Conservation (phyloP, 30 jellyfish, hydroid and myxozoan genomes). For the Turritopsis dohrnii region DNA sequence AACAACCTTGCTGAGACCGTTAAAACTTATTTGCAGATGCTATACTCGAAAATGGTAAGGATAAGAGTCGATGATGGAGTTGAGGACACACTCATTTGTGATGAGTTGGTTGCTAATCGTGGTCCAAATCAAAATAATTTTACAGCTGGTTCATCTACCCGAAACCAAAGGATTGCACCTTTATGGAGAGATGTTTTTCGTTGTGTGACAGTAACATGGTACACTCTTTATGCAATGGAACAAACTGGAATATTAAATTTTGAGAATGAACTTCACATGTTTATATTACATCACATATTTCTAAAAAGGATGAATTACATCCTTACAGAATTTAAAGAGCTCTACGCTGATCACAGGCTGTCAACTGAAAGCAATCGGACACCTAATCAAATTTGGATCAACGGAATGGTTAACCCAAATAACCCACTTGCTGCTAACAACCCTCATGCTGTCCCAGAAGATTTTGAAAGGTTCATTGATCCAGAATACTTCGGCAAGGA, state of each 20-base stretch:
- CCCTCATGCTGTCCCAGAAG: too few species aligned
- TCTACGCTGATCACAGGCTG: conserved; percentile 27
- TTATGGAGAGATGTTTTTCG: conserved; percentile 39
- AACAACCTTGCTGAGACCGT: conserved; percentile 42
- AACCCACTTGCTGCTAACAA: not conserved
- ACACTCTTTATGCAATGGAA: conserved; percentile 45
- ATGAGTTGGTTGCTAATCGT: conserved; percentile 27
- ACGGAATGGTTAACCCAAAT: conserved; percentile 24
- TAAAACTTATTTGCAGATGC: conserved; percentile 21
- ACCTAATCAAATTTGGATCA: conserved; percentile 35
- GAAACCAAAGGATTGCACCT: conserved; percentile 23
- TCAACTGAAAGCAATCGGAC: conserved; percentile 43
- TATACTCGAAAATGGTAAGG: conserved; percentile 18
- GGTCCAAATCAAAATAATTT: conserved; percentile 30
- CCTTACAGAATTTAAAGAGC: conserved; percentile 11
- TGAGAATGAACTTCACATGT: conserved; percentile 30
- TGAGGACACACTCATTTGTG: conserved; percentile 27
- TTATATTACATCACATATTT: conserved; percentile 21
- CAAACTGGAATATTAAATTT: conserved; percentile 34
- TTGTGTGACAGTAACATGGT: conserved; percentile 28
- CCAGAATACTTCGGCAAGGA: not conserved
- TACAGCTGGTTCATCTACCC: conserved; percentile 32
- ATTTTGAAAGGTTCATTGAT: too few species aligned
- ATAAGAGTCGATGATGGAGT: too few species aligned
- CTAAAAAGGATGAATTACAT: conserved; percentile 16